Percentiles rank a stretch among this genome's conserved stretches.
Conservation (phyloP, 2,888 invertebrate species). For the Cecidostiba fungosa region DNA sequence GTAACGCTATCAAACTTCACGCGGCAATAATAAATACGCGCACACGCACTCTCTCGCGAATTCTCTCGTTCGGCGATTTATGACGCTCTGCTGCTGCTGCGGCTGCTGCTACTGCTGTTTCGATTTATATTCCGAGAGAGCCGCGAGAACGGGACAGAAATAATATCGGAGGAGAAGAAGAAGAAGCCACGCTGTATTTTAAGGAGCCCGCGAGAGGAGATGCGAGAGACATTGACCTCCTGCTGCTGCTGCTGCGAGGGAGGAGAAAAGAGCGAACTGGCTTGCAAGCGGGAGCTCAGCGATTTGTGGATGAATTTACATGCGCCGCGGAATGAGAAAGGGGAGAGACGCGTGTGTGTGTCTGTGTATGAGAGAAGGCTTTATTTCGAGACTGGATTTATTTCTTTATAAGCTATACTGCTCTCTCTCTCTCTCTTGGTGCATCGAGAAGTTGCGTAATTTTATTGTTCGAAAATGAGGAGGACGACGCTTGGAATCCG, state of each 20-base stretch:
- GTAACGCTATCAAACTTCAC: conserved; percentile 75
- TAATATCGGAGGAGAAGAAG: conserved; percentile 30
- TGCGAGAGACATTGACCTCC: conserved; percentile 63
- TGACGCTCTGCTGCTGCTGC: conserved; percentile 64
- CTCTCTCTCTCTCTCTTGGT: background rate
- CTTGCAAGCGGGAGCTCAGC: conserved; percentile 42
- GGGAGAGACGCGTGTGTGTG: background rate
- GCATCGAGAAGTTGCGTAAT: background rate
- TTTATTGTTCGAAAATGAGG: conserved; percentile 32
- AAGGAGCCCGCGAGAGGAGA: conserved; percentile 42
- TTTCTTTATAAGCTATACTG: background rate
- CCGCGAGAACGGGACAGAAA: conserved; percentile 41
- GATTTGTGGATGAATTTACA: conserved; percentile 62
- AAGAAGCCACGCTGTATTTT: conserved; percentile 52
- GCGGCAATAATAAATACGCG: conserved; percentile 74
- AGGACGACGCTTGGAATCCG: conserved; percentile 50
- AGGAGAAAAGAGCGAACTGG: conserved; percentile 34
- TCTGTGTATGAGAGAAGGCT: background rate
- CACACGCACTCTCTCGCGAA: conserved; percentile 67
- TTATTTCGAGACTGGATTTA: conserved; percentile 33
- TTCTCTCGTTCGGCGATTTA: conserved; percentile 66
- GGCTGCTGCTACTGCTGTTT: conserved; percentile 31
- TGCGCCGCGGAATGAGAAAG: conserved; percentile 50
- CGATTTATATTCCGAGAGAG: conserved; percentile 51
- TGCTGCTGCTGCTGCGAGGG: conserved; percentile 34